Base-by-base conservation (phyloP, 2,888 invertebrate genomes). In the Calephelis perditalis region DNA sequence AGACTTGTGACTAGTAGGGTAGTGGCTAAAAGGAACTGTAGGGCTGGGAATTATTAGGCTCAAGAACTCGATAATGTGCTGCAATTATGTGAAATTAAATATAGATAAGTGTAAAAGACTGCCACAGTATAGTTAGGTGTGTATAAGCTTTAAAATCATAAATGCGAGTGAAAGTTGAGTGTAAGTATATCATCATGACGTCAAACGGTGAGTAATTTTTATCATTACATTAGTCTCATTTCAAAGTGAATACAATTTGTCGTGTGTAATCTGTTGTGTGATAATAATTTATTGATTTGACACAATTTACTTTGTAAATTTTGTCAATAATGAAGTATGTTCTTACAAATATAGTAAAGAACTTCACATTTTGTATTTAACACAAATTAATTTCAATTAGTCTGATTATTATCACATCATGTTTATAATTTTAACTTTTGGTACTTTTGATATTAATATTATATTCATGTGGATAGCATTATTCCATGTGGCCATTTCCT, bases 131-230 rank as follows among this genome's bases (percentile, higher is more conserved):
- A 54, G 36, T 54, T n/a, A 54, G 35, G 36, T 7, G 36, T n/a
- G 54, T 54, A 35, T 54, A 54, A 54, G 54, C 54, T 54, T 54
- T 54, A 54, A 54, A 54, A 54, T 54, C 15, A 35, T 11, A 52
- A 54, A 36, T 36, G 36, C 36, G 36, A 54, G 54, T 54, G 54
- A 54, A 54, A 54, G 54, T 54, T 54, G 36, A 36, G 54, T 54
- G 54, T 54, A 54, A 54, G 54, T 54, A 54, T 54, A 54, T 10
- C 52, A 3, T 54, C 52, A 35, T 54, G 35, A 11, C 52, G 36
- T 35, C 52, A 7, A 54, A 3, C 35, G 52, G 52, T 52, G 52
- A 52, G 52, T 52, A 52, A 52, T 11, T 52, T 52, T 52, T 36
- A 52, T 52, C 35, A n/a, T 52, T 11, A 52, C 26, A 35, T 3